These are phyloP conservation scores for Lithobates sylvaticus DNA, from an alignment of 2,797 vertebrate species.

Conservation along the genomic window DNA sequence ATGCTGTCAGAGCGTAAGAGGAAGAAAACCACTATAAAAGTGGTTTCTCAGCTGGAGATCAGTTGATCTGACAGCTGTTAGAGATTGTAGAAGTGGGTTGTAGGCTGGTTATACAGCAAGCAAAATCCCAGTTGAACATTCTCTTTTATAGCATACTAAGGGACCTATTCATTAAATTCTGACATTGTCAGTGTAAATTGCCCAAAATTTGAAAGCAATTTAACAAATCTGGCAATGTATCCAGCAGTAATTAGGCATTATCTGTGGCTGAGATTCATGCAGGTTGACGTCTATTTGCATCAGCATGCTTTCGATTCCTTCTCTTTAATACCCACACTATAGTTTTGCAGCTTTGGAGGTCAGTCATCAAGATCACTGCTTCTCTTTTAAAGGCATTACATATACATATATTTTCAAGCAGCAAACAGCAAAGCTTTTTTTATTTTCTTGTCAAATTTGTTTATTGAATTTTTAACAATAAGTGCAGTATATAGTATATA, in stretches of 20 bases:
- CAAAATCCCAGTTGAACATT: slow-evolving; percentile 46
- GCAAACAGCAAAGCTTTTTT: not conserved
- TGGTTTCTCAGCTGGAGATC: slow-evolving; percentile 66
- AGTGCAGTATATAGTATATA: too few relatives aligned
- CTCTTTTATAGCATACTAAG: slow-evolving; percentile 44
- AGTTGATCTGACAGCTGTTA: slow-evolving; percentile 59
- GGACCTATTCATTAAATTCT: slow-evolving; percentile 49
- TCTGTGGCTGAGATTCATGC: not conserved
- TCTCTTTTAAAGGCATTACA: not conserved
- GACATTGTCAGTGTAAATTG: slow-evolving; percentile 14
- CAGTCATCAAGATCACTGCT: slow-evolving; percentile 1
- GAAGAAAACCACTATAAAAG: slow-evolving; percentile 66
- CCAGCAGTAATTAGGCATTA: slow-evolving; percentile 10
- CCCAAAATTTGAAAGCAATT: not conserved
- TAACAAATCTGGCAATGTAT: slow-evolving; percentile 14
- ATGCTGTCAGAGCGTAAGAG: slow-evolving; percentile 62
- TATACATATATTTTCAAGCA: not conserved
- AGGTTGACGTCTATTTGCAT: slow-evolving; percentile 23
- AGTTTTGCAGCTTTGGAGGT: not conserved
- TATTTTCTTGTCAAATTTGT: not conserved
- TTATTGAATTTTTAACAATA: too few relatives aligned
- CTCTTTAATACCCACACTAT: not conserved
- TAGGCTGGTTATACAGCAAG: slow-evolving; percentile 45
- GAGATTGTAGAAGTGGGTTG: slow-evolving; percentile 45
- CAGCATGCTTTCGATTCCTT: not conserved